phyloP scores from a whole-genome alignment of 2,888 invertebrate species.

The Macrophya alboannulata region DNA sequence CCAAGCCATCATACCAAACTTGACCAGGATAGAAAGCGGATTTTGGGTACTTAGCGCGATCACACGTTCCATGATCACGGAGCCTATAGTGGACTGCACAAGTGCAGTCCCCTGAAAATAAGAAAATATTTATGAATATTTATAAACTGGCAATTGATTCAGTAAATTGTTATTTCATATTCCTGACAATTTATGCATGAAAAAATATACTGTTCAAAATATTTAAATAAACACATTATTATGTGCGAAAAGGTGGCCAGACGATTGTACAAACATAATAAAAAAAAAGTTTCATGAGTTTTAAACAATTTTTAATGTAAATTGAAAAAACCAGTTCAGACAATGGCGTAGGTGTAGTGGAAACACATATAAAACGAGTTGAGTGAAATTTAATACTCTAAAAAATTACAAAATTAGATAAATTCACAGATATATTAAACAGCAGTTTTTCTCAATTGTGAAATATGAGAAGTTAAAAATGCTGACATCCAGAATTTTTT shows the following conservation, averaged over 20 bases:
- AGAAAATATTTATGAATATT: neutral
- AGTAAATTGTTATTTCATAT: neutral
- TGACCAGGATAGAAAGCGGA: slow-evolving; percentile 78
- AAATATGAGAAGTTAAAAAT: neutral
- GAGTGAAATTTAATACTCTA: too few species aligned
- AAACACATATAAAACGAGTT: neutral
- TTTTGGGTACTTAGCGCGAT: slow-evolving; percentile 78
- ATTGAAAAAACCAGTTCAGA: neutral
- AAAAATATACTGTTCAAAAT: neutral
- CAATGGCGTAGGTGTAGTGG: neutral
- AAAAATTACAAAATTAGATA: neutral
- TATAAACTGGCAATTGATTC: neutral
- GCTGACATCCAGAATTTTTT: neutral
- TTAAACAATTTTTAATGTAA: neutral
- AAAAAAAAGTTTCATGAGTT: neutral
- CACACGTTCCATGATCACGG: slow-evolving; percentile 77
- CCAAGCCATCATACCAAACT: slow-evolving; percentile 79
- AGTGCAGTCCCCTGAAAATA: slow-evolving; percentile 49
- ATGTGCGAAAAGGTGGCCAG: neutral
- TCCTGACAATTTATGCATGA: too few species aligned
- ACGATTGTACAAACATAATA: neutral
- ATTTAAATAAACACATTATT: neutral
- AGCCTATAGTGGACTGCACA: slow-evolving; percentile 43
- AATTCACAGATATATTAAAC: neutral
- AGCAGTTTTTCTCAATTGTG: neutral